Base-by-base conservation (phyloP, 2,888 invertebrate genomes). In the Drosophila siamana region DNA sequence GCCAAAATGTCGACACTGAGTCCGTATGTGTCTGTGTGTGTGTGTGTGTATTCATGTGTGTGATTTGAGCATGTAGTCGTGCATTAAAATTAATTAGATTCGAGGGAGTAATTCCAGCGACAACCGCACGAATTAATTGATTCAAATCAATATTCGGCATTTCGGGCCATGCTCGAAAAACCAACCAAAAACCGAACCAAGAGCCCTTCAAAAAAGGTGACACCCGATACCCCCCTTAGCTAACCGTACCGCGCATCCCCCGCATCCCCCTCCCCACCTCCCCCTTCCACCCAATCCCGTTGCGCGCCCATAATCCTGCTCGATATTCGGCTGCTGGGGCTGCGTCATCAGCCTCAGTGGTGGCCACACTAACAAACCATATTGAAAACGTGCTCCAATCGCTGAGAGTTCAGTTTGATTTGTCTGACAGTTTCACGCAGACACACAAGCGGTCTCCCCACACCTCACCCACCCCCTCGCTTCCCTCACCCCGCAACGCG, bases 61-160 rank as follows among this genome's bases (percentile, higher is more conserved):
- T 89, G 59, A 69, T 56, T 65, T 74, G 46, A 13, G 62, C 43
- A 47, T 75, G 90, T 90, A 86, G 79, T 86, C 82, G 88, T 82
- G 90, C 90, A 92, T 91, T 92, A 91, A 92, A 92, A 92, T 92
- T 92, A 92, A 92, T 92, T 92, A 92, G 91, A 92, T 92, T 91
- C 91, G 90, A 91, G 91, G 91, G 91, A 91, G 90, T 90, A 91
- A 90, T 92, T 87, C 89, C 89, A 91, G 88, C 87, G 86, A 84
- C 83, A 82, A 91, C 91, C 92, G 84, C 91, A 91, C 86, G 91
- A 91, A 91, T 91, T 92, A 92, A 92, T 92, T 92, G 91, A 92
- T 92, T 92, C 91, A 92, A 92, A 92, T 92, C 91, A 92, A 91
- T 92, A 91, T 91, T 90, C 90, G 85, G 90, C 86, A 89, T 87